Percentiles rank a stretch among this genome's conserved stretches.
Evolutionary conservation across 1,140 invertebrate genomes (phyloP).

Genomic region (Rhopalosiphum padi): DNA sequence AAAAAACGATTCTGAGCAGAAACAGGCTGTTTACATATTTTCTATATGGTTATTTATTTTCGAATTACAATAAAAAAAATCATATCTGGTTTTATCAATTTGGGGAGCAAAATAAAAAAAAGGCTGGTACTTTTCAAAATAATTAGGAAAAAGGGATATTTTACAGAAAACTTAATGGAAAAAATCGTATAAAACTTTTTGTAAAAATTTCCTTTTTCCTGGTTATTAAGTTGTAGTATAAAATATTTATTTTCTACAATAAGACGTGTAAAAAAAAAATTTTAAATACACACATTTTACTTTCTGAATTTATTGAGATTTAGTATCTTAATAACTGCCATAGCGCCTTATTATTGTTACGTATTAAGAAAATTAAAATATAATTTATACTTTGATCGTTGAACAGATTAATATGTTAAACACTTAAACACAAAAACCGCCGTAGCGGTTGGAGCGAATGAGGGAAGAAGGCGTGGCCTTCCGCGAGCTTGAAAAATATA

Average conservation of each 20-base stretch:
- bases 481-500: background rate
- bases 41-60: too few species aligned
- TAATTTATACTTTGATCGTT: background rate
- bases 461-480: background rate
- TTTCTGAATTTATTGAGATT: conserved; percentile 6
- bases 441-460: background rate
- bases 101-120: too few species aligned
- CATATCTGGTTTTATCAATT: too few species aligned
- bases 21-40: background rate
- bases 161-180: too few species aligned
- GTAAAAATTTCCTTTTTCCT: too few species aligned
- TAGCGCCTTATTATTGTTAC: background rate
- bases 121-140: too few species aligned
- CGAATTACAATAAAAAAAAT: too few species aligned
- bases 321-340: background rate
- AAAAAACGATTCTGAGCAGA: background rate
- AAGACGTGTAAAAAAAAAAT: background rate
- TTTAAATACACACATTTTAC: background rate
- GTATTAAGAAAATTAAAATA: background rate
- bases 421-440: background rate
- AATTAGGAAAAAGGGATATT: too few species aligned
- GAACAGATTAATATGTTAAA: background rate
- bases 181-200: too few species aligned
- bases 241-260: background rate
- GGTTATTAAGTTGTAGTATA: background rate